Evolutionary conservation across 2,797 vertebrate genomes (phyloP).

Genomic region (Urocyon cinereoargenteus): DNA sequence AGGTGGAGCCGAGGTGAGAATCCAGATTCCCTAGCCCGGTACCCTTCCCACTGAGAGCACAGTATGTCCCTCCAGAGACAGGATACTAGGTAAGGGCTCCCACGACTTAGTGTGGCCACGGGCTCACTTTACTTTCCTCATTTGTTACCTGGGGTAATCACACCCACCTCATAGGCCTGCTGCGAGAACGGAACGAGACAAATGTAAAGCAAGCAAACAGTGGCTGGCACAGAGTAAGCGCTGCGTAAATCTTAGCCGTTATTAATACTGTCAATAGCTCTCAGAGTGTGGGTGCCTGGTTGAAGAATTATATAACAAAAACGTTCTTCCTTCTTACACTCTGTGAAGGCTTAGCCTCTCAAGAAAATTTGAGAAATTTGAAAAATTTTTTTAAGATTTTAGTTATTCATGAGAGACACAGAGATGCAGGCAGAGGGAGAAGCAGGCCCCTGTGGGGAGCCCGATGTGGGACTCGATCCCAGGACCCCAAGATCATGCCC

Average conservation of each 20-base stretch:
- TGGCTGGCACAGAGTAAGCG: neutral
- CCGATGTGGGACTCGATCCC: too few relatives aligned
- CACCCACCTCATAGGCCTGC: neutral
- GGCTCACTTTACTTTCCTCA: neutral
- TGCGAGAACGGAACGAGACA: neutral
- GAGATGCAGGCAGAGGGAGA: too few relatives aligned
- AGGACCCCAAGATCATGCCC: too few relatives aligned
- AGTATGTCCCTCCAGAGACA: neutral
- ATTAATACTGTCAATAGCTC: neutral
- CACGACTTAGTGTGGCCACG: neutral
- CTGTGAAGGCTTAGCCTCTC: neutral
- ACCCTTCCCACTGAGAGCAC: neutral
- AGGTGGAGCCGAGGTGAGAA: neutral
- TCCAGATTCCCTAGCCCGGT: neutral
- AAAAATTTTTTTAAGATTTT: too few relatives aligned
- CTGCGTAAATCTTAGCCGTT: fast-evolving
- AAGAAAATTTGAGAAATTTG: neutral
- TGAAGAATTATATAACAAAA: neutral
- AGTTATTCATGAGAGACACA: too few relatives aligned
- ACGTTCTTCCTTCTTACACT: conserved; percentile 12
- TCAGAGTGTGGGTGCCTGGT: neutral
- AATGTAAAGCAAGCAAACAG: neutral
- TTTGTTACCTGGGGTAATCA: neutral
- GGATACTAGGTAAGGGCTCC: neutral
- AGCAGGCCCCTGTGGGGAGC: too few relatives aligned